Base-by-base conservation (phyloP, 2,888 invertebrate species). In the Antitype chi region DNA sequence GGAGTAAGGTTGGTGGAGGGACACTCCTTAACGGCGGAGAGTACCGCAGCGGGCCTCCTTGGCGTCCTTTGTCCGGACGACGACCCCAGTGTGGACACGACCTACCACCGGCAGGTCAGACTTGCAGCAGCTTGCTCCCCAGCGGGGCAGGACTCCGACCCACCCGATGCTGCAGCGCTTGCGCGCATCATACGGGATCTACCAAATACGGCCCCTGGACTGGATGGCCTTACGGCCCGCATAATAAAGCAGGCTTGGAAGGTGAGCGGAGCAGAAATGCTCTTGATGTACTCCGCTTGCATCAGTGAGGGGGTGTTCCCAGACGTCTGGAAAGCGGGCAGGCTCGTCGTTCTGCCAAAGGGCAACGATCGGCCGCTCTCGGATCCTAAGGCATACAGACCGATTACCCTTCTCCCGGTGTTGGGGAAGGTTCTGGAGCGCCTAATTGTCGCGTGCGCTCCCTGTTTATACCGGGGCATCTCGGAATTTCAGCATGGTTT, bases 401-500 rank as follows among this genome's bases (percentile, higher is more conserved):
- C 43, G 0, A 47, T 47, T 11, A 47, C 43, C 0, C 43, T 47
- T 9, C 43, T 47, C 11, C 11, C 90, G 0, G 72, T 89, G 0
- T 52, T 92, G 15, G 90, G 90, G 0, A 92, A 92, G 32, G 23
- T 91, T 0, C 64, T 91, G 2, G 92, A 92, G 11, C 81, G 87
- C 0, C 66, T 90, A 0, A 74, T 91, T 0, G 2, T 89, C 0
- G 0, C 9, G 0, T 85, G 90, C 32, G 86, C 89, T 0, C 85
- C 88, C 0, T 52, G 70, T 8, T 0, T 80, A 67, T 3, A 62
- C 8, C 6, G 74, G 0, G 52, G 72, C 0, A 74, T 89, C 0
- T 88, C 88, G 0, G 67, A 38, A 0, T 9, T 49, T 9, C 91
- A 92, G 74, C 89, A 88, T 53, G 71, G 43, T 47, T 47, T 47